Evolutionary conservation across 2,888 invertebrate species (phyloP), one percentile per base, ranked within the genome.

Genomic region (Cheilosia grossa): DNA sequence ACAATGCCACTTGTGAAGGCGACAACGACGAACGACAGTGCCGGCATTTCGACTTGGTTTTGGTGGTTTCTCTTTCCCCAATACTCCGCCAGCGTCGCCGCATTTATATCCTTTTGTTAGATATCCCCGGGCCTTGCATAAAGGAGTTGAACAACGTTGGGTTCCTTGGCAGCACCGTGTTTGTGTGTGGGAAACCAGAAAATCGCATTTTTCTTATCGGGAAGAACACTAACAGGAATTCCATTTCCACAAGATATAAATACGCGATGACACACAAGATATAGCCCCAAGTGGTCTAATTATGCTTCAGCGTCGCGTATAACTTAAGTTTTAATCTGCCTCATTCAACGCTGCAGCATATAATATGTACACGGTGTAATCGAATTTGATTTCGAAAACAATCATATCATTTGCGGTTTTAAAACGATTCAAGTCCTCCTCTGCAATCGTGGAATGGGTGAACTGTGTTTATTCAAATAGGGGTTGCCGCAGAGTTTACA

Each of bases 201-300:
- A 63, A 61, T 73, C 63, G 33, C 59, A 40, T 64, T 75, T 75
- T 69, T 81, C 49, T 61, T 51, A 27, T 30, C 27, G 40, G 2
- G 27, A 51, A 33, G 44, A 13, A 77, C 69, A 81, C 47, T 54
- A 67, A 77, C 61, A 72, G 33, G 53, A 74, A 69, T 69, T 19
- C 72, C 63, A 83, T 79, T 73, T 82, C 63, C 82, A 83, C 44
- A 74, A 83, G 59, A 70, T 64, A 61, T 61, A 61, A 47, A 67
- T 59, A 56, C 24, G 61, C 69, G 74, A 83, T 79, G 82, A 69
- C 79, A 79, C 58, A 73, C 63, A 47, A 67, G 54, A 78, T 66
- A 72, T 66, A 78, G 5, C 54, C 47, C 40, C 54, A 70, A 78
- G 56, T 64, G 64, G 69, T 83, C 74, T 79, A 83, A 82, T 82